Conservation (phyloP, 2,113 vertebrate genomes). For the Xenopus laevis region DNA sequence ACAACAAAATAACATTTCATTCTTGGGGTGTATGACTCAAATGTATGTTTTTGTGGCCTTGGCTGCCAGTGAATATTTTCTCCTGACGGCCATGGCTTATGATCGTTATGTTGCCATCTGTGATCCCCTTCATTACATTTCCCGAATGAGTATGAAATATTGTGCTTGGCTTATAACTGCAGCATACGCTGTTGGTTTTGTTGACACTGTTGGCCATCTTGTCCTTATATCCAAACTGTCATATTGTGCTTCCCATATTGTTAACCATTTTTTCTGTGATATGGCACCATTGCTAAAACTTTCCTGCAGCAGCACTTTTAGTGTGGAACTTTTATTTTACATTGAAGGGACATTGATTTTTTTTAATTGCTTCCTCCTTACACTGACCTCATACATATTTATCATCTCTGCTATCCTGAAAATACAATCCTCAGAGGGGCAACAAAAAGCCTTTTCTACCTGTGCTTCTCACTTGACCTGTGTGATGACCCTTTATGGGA, state of each 20-base stretch:
- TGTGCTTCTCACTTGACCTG: too few relatives aligned
- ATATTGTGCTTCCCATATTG: neutral
- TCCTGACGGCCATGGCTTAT: slow-evolving; percentile 49
- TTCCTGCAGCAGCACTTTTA: slow-evolving; percentile 6
- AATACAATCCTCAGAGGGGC: too few relatives aligned
- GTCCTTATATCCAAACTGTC: slow-evolving; percentile 3
- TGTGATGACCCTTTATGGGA: slow-evolving; percentile 20
- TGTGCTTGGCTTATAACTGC: neutral
- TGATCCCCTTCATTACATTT: slow-evolving; percentile 47
- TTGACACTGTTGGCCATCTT: neutral
- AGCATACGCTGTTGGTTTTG: neutral
- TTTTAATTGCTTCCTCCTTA: too few relatives aligned
- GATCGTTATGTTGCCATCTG: slow-evolving; percentile 52
- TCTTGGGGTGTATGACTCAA: slow-evolving; percentile 42
- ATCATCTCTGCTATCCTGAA: too few relatives aligned
- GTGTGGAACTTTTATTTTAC: too few relatives aligned
- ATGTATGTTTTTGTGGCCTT: slow-evolving; percentile 44
- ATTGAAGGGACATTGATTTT: too few relatives aligned
- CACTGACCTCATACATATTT: too few relatives aligned
- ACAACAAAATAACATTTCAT: slow-evolving; percentile 13
- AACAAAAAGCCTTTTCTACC: too few relatives aligned
- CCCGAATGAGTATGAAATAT: neutral
- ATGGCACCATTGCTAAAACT: slow-evolving; percentile 4
- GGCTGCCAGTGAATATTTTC: slow-evolving; percentile 37
- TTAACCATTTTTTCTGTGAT: slow-evolving; percentile 27